Percentiles rank a stretch among this genome's conserved stretches.
These are phyloP conservation scores for Luffia ferchaultella DNA, from an alignment of 2,888 invertebrate species.

Conservation along the genomic window DNA sequence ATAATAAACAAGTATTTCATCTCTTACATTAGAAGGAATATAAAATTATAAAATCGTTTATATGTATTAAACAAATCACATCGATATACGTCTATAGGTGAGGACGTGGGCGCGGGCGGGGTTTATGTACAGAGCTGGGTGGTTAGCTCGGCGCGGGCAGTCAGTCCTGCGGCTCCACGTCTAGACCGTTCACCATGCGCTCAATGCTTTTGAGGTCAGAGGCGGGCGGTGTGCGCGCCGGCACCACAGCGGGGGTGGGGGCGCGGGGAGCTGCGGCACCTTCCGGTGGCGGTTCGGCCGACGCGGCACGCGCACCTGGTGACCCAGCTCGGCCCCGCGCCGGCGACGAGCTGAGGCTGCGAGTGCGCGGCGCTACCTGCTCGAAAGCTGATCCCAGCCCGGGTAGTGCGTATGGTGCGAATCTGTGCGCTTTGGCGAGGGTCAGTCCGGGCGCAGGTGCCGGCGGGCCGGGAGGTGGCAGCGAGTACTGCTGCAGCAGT, in stretches of 20 bases:
- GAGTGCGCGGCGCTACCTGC: slow-evolving; percentile 82
- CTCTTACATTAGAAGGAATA: too few species aligned
- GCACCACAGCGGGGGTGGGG: slow-evolving; percentile 58
- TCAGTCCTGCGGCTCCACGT: slow-evolving; percentile 78
- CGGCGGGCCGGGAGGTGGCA: slow-evolving; percentile 71
- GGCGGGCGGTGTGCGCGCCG: slow-evolving; percentile 67
- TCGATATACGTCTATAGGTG: too few species aligned
- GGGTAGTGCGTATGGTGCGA: slow-evolving; percentile 89
- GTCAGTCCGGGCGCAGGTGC: slow-evolving; percentile 74
- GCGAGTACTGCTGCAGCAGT: slow-evolving; percentile 86
- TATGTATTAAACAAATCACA: too few species aligned
- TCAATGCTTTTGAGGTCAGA: slow-evolving; percentile 95
- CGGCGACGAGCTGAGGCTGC: slow-evolving; percentile 71
- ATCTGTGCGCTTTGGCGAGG: slow-evolving; percentile 75
- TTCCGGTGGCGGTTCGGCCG: slow-evolving; percentile 59
- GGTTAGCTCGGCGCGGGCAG: slow-evolving; percentile 24
- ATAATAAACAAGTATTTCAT: too few species aligned
- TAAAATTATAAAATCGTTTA: too few species aligned
- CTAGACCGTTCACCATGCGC: slow-evolving; percentile 96
- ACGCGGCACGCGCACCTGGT: slow-evolving; percentile 56
- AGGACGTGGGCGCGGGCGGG: too few species aligned
- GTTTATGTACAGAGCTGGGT: too few species aligned
- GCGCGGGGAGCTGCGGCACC: too few species aligned
- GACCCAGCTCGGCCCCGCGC: slow-evolving; percentile 47
- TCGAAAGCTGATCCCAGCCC: slow-evolving; percentile 86